Conservation (phyloP, 2,888 invertebrate species). For the Caenorhabditis wallacei region DNA sequence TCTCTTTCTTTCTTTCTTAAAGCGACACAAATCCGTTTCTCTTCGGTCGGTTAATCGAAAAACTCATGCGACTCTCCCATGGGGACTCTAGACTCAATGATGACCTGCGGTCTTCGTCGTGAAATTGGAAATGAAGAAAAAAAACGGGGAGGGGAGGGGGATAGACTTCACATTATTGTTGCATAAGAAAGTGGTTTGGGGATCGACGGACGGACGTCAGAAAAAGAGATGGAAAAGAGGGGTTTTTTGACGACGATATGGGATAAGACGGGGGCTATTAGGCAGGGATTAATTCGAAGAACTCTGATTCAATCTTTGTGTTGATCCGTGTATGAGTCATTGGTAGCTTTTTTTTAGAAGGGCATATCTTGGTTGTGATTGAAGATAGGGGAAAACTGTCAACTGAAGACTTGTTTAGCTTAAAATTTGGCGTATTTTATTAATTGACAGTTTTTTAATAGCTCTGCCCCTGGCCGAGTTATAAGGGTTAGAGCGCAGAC, state of each 20-base stretch:
- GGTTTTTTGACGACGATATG: not conserved
- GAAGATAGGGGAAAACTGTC: too few relatives aligned
- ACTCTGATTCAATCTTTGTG: too few relatives aligned
- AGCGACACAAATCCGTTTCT: constrained; percentile 54
- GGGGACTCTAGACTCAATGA: constrained; percentile 7
- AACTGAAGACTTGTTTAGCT: too few relatives aligned
- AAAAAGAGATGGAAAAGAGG: not conserved
- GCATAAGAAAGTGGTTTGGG: constrained; percentile 43
- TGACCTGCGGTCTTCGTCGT: constrained; percentile 38
- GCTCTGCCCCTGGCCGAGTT: too few relatives aligned
- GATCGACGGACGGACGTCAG: constrained; percentile 33
- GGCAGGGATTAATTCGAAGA: too few relatives aligned
- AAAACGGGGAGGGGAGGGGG: not conserved
- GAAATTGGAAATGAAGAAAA: constrained; percentile 40
- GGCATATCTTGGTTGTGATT: too few relatives aligned
- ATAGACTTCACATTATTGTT: constrained; percentile 47
- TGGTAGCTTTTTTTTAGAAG: too few relatives aligned
- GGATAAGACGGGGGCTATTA: too few relatives aligned
- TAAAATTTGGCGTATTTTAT: too few relatives aligned
- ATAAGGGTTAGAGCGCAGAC: not conserved
- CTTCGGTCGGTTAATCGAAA: constrained; percentile 57
- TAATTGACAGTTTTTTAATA: too few relatives aligned
- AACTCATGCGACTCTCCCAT: constrained; percentile 13
- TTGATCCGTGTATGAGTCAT: too few relatives aligned
- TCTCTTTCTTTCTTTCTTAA: not conserved